Evolutionary conservation across 2,797 vertebrate genomes (phyloP).

Genomic region (Sebastes taczanowskii): DNA sequence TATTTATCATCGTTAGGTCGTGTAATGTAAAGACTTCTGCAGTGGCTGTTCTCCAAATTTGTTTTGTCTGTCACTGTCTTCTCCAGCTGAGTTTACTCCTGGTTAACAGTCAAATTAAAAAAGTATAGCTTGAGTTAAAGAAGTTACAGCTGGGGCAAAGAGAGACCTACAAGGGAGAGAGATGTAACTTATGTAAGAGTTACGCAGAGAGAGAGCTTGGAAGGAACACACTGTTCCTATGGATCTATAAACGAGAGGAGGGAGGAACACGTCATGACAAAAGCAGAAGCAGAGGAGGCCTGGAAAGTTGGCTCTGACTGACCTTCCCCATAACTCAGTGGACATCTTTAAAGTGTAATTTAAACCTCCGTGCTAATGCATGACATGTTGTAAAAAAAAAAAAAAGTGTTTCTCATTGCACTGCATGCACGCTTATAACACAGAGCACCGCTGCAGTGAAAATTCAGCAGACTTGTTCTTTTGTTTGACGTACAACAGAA

Average conservation of each 20-base stretch:
- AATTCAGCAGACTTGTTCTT: not conserved
- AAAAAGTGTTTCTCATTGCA: not conserved
- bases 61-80: not conserved
- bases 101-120: not conserved
- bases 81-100: not conserved
- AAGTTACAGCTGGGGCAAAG: not conserved
- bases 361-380: slow-evolving; percentile 22
- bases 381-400: not conserved
- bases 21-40: not conserved
- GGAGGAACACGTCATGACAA: slow-evolving; percentile 44
- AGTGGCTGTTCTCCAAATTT: not conserved
- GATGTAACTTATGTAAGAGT: slow-evolving; percentile 1
- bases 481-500: not conserved
- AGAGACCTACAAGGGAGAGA: not conserved
- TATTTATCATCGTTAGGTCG: not conserved
- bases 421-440: not conserved
- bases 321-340: slow-evolving; percentile 11
- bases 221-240: slow-evolving; percentile 68
- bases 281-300: slow-evolving; percentile 21
- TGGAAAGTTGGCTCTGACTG: slow-evolving; percentile 51
- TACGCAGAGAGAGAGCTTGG: slow-evolving; percentile 9
- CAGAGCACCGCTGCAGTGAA: not conserved
- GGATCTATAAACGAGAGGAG: slow-evolving; percentile 46
- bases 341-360: slow-evolving; percentile 41
- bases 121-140: not conserved